Evolutionary conservation across 2,797 vertebrate species (phyloP), one percentile per base, ranked within the genome.

Genomic region (Aphelocoma californica): DNA sequence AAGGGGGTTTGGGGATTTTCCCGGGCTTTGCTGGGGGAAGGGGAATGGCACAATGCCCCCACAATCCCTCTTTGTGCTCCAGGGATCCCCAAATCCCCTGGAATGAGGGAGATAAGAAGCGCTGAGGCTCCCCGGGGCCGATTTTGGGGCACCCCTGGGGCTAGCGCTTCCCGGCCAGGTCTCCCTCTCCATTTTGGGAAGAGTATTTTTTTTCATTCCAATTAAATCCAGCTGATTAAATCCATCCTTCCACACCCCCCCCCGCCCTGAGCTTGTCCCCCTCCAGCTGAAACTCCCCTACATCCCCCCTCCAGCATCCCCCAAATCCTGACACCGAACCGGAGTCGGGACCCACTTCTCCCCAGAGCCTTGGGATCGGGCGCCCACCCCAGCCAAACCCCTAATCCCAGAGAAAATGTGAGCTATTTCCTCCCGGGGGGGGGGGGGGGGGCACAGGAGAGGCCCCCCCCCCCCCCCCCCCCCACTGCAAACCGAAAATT

Each of bases 61-160:
- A 0, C 20, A 61, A 73, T 7, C 17, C 58, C 19, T 12, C 29
- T 50, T 54, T 60, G 51, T 12, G 26, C 56, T 61, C 29, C 2
- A 26, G 31, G 71, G 67, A 72, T 36, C 74, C 72, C 44, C 18
- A 45, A 40, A 44, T 6, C 6, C 42, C 56, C 65, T 9, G 2
- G 12, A 73, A 73, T 2, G 34, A 45, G 2, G 29, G 70, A 19
- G 18, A 25, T 3, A 6, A 45, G 86, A 67, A 58, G 31, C 0
- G 0, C 14, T 0, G n/a, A 47, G 60, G 26, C 18, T 69, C 62
- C 15, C 18, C 2, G 0, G 36, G 42, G 80, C 38, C 0, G 1
- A 8, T 31, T 82, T 81, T 25, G 38, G 48, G 74, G 57, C 2
- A 12, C 9, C 40, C 10, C 2, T 1, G 29, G 62, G 93, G 79